These are phyloP conservation scores for Scophthalmus maximus DNA, from an alignment of 2,113 vertebrate species.

Conservation along the genomic window DNA sequence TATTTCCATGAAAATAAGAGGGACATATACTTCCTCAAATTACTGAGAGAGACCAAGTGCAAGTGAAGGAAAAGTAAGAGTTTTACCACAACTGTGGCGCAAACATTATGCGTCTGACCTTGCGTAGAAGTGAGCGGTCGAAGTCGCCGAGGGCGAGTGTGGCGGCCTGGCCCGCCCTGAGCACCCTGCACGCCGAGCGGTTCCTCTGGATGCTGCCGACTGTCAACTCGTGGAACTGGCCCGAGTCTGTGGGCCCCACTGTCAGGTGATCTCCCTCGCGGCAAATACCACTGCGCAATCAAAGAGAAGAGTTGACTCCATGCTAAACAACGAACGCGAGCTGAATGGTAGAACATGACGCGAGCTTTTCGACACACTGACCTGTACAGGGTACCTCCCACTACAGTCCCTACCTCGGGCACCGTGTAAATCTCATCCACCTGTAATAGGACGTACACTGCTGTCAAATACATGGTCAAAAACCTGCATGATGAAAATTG, in stretches of 20 bases:
- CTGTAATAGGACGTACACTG: conserved; percentile 75
- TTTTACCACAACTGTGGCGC: too few relatives aligned
- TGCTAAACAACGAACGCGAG: not conserved
- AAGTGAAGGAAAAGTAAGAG: too few relatives aligned
- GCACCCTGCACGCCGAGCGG: conserved; percentile 93
- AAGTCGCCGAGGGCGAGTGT: conserved; percentile 93
- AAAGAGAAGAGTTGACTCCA: not conserved
- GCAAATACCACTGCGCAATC: conserved; percentile 91
- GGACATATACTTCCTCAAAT: too few relatives aligned
- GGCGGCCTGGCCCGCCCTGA: conserved; percentile 95
- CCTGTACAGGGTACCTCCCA: conserved; percentile 97
- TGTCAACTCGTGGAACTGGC: conserved; percentile 90
- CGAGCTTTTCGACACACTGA: conserved; percentile 66
- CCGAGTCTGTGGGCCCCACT: conserved; percentile 92
- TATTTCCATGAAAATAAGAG: too few relatives aligned
- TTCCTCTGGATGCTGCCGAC: conserved; percentile 98
- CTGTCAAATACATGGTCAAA: not conserved
- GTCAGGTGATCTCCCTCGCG: conserved; percentile 95
- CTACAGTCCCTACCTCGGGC: conserved; percentile 97
- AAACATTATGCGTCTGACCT: conserved; percentile 83
- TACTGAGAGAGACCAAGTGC: too few relatives aligned
- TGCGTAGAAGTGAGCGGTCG: conserved; percentile 92
- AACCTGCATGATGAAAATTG: not conserved
- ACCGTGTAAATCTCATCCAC: conserved; percentile 99
- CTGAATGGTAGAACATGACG: not conserved